Conservation (phyloP, 2,888 invertebrate species). For the Meiosimyza decipiens region DNA sequence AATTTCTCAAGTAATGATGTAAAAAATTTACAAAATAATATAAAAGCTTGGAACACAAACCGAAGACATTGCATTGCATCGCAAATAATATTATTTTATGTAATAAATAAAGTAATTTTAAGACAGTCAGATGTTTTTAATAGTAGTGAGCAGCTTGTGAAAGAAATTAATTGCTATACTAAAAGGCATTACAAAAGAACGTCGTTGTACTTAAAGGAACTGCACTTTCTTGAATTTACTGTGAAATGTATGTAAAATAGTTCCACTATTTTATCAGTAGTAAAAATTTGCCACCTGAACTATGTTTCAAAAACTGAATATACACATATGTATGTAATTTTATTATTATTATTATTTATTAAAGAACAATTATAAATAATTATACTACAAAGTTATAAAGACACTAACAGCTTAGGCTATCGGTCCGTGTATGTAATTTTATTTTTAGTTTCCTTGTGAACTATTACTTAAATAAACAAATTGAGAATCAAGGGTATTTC, state of each 20-base stretch:
- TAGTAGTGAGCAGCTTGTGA: slow-evolving; percentile 75
- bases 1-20: slow-evolving; percentile 79
- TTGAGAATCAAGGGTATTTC: too few species aligned
- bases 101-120: slow-evolving; percentile 77
- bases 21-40: slow-evolving; percentile 72
- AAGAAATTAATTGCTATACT: slow-evolving; percentile 86
- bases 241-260: slow-evolving; percentile 66
- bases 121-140: slow-evolving; percentile 70
- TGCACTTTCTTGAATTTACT: slow-evolving; percentile 85
- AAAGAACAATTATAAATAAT: too few species aligned
- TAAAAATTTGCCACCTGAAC: too few species aligned
- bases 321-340: too few species aligned
- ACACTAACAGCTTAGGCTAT: too few species aligned
- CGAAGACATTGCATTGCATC: slow-evolving; percentile 83
- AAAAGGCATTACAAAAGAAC: slow-evolving; percentile 84
- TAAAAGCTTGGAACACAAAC: slow-evolving; percentile 90
- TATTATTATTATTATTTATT: too few species aligned
- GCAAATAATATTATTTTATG: slow-evolving; percentile 79
- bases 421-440: too few species aligned
- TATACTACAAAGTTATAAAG: too few species aligned
- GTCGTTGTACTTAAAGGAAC: slow-evolving; percentile 81
- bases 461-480: too few species aligned
- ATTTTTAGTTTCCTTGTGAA: too few species aligned
- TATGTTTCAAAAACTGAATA: too few species aligned
- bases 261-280: not conserved